phyloP scores from a whole-genome alignment of 2,113 vertebrate genomes.

The Colistium nudipinnis region DNA sequence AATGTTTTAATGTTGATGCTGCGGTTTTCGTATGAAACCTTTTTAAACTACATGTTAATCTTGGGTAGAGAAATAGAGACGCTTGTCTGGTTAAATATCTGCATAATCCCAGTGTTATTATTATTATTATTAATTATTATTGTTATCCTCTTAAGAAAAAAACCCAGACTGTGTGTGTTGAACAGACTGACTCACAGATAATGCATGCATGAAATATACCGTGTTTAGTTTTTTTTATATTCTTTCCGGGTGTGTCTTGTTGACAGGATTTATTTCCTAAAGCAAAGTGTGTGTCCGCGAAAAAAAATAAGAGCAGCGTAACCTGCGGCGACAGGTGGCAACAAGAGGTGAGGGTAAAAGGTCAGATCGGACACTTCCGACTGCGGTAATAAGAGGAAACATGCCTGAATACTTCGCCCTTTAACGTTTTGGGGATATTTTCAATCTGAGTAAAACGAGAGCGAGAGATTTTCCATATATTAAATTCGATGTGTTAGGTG shows the following conservation, averaged over 20 bases:
- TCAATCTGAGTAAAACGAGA: neutral
- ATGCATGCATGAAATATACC: no score
- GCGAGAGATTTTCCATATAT: no score
- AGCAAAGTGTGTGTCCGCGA: slow-evolving; percentile 48
- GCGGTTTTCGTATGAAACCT: no score
- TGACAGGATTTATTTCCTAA: slow-evolving; percentile 51
- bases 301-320: slow-evolving; percentile 27
- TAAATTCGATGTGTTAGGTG: no score
- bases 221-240: neutral
- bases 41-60: no score
- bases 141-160: no score
- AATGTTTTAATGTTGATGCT: no score
- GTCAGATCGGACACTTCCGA: slow-evolving; percentile 66
- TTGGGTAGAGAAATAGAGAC: no score
- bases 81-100: no score
- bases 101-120: no score
- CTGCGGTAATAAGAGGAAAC: slow-evolving; percentile 40
- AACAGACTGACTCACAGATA: neutral
- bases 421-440: slow-evolving; percentile 8
- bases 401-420: neutral
- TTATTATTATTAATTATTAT: no score
- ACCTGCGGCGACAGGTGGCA: slow-evolving; percentile 78
- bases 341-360: slow-evolving; percentile 69
- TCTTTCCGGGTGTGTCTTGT: slow-evolving; percentile 48
- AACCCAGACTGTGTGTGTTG: no score